Evolutionary conservation across 35 echinoderm and acorn worm genomes (phyloP).

Genomic region (Apostichopus parvimensis): DNA sequence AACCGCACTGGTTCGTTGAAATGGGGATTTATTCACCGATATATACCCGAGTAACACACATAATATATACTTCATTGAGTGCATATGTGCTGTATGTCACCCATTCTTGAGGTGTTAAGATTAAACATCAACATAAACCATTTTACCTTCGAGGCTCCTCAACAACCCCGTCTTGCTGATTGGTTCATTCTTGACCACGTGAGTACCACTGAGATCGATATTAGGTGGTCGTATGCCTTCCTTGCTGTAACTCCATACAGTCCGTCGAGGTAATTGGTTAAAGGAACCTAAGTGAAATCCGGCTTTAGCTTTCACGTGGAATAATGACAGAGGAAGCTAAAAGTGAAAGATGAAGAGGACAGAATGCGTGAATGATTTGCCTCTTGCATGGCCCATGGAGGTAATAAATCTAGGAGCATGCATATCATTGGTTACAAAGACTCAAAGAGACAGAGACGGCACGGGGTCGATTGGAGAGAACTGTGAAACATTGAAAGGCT

Average conservation of each 20-base stretch:
- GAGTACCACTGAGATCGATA: conserved; percentile 77
- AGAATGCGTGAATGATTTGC: background rate
- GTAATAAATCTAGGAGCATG: background rate
- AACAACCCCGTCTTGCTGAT: conserved; percentile 38
- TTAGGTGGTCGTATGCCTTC: conserved; percentile 60
- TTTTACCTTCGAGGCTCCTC: conserved; percentile 51
- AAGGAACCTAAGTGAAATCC: conserved; percentile 79
- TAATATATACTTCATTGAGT: no score
- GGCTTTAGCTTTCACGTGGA: conserved; percentile 88
- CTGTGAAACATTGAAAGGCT: background rate
- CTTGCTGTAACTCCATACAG: conserved; percentile 68
- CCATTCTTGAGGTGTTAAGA: no score
- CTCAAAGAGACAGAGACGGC: no score
- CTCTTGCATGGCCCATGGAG: background rate
- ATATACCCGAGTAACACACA: no score
- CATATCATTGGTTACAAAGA: background rate
- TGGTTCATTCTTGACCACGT: conserved; percentile 43
- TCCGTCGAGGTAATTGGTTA: conserved; percentile 75
- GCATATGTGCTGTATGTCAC: background rate
- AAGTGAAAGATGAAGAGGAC: conserved; percentile 22
- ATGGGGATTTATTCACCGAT: no score
- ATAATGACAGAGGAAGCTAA: conserved; percentile 71
- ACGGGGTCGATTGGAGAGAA: background rate
- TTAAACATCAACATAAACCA: background rate
- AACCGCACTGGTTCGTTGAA: background rate